Base-by-base conservation (phyloP, 2,888 invertebrate species). In the Mythimna vitellina region DNA sequence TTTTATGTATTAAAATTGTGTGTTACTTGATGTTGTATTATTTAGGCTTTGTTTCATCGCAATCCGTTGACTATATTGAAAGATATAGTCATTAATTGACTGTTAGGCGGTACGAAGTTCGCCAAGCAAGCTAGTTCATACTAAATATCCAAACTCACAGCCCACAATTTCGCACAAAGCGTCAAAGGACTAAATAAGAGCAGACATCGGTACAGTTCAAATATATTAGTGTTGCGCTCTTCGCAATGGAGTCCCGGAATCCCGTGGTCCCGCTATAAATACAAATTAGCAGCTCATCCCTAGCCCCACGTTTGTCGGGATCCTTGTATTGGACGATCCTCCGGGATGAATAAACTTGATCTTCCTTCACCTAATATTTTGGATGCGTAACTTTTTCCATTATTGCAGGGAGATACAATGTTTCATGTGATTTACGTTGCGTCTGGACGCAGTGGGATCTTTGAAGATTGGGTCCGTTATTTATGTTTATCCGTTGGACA, bases 281-380 rank as follows among this genome's bases (percentile, higher is more conserved):
- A 82, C 83, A 81, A 86, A 89, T 89, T 87, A 89, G 76, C 67
- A 64, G 71, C 66, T 76, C 68, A 81, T 82, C 83, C 82, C 79
- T 35, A 70, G 71, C 65, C 71, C 75, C 70, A 68, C 63, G 68
- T 81, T 83, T 82, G 81, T 86, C 67, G 62, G 70, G 72, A 78
- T 80, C 65, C 78, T 83, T 73, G 85, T 63, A 70, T 68, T 76
- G 72, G 63, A 32, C 53, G 57, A 29, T 58, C 74, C 80, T 68
- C 3, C 10, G 68, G 81, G 81, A 83, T 71, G 56, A 35, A 80
- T 81, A 81, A 83, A 79, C 57, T 57, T 25, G 57, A 38, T 35
- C 29, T 35, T 62, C 22, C 61, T 67, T 65, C 62, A 60, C 80
- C 42, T 72, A 67, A 67, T 67, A 73, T 75, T 83, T 76, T 54